Percentiles rank a stretch among this genome's conserved stretches.
Conservation (phyloP, 2,888 invertebrate genomes). For the Cheilosia grossa region DNA sequence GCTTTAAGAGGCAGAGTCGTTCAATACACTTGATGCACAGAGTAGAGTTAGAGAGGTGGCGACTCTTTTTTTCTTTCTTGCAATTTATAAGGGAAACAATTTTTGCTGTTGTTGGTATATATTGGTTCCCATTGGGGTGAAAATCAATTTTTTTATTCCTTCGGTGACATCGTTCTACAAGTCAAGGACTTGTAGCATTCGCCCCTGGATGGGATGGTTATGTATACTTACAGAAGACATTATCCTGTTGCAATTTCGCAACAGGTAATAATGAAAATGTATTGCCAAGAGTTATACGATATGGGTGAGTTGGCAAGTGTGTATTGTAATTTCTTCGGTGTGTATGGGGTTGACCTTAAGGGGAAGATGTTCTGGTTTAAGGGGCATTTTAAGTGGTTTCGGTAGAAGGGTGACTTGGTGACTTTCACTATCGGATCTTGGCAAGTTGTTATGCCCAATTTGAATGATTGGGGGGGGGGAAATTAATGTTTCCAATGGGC, state of each 20-base stretch:
- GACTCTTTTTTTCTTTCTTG: not conserved
- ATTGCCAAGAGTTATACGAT: not conserved
- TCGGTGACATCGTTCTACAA: constrained; percentile 17
- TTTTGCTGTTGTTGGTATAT: not conserved
- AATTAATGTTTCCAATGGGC: not conserved
- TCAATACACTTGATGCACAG: not conserved
- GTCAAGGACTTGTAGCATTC: constrained; percentile 54
- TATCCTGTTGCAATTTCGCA: constrained; percentile 69
- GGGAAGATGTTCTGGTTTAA: not conserved
- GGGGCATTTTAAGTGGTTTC: not conserved
- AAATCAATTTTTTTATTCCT: not conserved
- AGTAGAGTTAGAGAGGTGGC: not conserved
- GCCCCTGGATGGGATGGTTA: constrained; percentile 20
- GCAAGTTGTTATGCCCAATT: no score
- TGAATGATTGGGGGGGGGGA: not conserved
- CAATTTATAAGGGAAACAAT: constrained; percentile 11
- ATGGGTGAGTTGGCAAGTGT: not conserved
- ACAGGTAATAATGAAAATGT: constrained; percentile 55
- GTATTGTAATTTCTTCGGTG: constrained; percentile 11
- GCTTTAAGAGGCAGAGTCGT: constrained; percentile 38
- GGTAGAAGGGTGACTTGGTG: not conserved
- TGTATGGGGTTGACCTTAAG: constrained; percentile 49
- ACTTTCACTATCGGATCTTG: not conserved
- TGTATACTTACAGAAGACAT: not conserved
- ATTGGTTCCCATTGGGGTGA: not conserved